phyloP scores from a whole-genome alignment of 2,888 invertebrate genomes.

The Amphiduros pacificus region DNA sequence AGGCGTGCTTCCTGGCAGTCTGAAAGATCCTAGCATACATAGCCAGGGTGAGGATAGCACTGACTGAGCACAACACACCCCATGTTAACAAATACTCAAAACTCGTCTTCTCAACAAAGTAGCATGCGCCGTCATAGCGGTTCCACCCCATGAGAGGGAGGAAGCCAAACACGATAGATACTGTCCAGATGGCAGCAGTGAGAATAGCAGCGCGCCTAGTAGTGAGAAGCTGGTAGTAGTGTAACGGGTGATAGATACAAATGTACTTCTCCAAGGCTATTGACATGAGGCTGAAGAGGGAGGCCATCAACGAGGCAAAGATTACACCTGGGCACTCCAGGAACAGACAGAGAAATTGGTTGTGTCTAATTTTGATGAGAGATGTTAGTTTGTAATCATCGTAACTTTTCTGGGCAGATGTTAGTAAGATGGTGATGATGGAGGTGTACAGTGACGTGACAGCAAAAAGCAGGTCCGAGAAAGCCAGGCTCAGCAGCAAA shows the following conservation, averaged over 20 bases:
- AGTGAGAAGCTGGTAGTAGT: neutral
- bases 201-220: neutral
- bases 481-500: constrained; percentile 5
- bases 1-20: constrained; percentile 2
- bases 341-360: neutral
- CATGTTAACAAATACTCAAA: constrained; percentile 1
- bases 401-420: too few relatives aligned
- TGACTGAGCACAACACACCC: neutral
- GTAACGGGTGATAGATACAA: neutral
- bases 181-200: neutral
- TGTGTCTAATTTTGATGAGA: neutral
- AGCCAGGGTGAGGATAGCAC: neutral
- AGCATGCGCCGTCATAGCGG: constrained; percentile 1
- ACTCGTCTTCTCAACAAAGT: constrained; percentile 7
- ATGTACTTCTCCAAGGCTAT: constrained; percentile 4
- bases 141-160: constrained; percentile 10
- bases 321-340: constrained; percentile 7
- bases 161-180: constrained; percentile 5
- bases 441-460: too few relatives aligned
- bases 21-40: constrained; percentile 3
- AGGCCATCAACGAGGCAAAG: constrained; percentile 2
- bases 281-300: neutral
- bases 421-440: too few relatives aligned
- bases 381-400: too few relatives aligned
- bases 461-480: constrained; percentile 9